phyloP scores from a whole-genome alignment of 2,113 vertebrate genomes.

The Tenebrosternarchus preto region DNA sequence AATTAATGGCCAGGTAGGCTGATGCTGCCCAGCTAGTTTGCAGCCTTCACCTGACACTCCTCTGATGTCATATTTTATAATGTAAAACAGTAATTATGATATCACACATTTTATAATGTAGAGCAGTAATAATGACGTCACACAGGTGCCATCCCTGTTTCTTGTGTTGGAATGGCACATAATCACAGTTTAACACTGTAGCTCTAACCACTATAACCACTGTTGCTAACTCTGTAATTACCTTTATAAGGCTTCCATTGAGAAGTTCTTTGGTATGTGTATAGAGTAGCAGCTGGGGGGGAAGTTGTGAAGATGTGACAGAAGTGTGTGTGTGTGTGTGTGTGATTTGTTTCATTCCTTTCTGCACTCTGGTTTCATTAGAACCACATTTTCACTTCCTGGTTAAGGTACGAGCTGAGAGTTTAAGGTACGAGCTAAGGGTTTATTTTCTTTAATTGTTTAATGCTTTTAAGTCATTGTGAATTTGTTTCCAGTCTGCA shows the following conservation, averaged over 20 bases:
- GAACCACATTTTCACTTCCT: conserved; percentile 27
- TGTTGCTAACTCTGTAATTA: no score
- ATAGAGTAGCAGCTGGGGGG: not conserved
- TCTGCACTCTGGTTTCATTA: conserved; percentile 28
- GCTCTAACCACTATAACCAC: not conserved
- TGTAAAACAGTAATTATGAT: not conserved
- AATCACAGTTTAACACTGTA: not conserved
- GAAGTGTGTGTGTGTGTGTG: conserved; percentile 3
- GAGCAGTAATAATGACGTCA: not conserved
- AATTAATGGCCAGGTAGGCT: not conserved
- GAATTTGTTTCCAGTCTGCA: conserved; percentile 9
- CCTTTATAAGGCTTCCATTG: no score
- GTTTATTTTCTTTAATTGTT: not conserved
- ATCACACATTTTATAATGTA: not conserved
- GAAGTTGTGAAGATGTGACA: not conserved
- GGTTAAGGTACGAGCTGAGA: not conserved
- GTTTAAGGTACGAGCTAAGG: not conserved
- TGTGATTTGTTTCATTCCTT: not conserved
- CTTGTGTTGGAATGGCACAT: not conserved
- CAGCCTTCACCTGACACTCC: not conserved
- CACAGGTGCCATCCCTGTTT: not conserved
- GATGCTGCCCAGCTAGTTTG: not conserved
- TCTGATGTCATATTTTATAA: not conserved
- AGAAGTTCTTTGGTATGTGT: not conserved
- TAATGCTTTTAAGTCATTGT: conserved; percentile 29